phyloP scores from a whole-genome alignment of 2,113 vertebrate species.

The Forbesichthys papilliferus region DNA sequence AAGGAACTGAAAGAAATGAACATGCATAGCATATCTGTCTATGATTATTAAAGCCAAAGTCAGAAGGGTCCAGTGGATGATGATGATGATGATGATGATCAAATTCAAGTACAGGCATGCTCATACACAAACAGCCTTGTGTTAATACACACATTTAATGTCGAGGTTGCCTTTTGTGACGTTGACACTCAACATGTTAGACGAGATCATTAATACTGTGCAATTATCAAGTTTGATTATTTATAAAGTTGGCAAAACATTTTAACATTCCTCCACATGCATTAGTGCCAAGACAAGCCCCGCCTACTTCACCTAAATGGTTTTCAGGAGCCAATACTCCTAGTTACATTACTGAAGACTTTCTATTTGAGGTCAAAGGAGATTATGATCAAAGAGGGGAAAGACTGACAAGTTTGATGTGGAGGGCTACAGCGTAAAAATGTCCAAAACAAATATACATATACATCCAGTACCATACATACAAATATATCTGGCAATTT shows the following conservation, averaged over 20 bases:
- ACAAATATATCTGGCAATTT: conserved; percentile 75
- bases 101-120: not conserved
- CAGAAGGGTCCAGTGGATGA: not conserved
- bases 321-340: conserved; percentile 34
- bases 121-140: conserved; percentile 24
- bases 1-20: conserved; percentile 18
- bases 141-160: conserved; percentile 63
- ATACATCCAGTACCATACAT: conserved; percentile 64
- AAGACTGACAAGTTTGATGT: conserved; percentile 42
- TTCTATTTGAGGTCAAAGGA: conserved; percentile 52
- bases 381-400: conserved; percentile 22
- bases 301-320: not conserved
- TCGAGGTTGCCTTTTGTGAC: conserved; percentile 66
- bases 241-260: conserved; percentile 40
- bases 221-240: conserved; percentile 71
- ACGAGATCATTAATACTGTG: conserved; percentile 78
- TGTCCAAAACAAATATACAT: conserved; percentile 62
- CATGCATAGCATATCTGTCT: conserved; percentile 5
- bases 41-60: too few species aligned
- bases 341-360: conserved; percentile 15
- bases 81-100: not conserved
- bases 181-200: conserved; percentile 69
- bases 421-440: conserved; percentile 54
- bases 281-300: conserved; percentile 24
- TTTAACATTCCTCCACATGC: conserved; percentile 33